These are phyloP conservation scores for Prunella fulvescens DNA, from an alignment of 2,113 vertebrate species.

Conservation along the genomic window DNA sequence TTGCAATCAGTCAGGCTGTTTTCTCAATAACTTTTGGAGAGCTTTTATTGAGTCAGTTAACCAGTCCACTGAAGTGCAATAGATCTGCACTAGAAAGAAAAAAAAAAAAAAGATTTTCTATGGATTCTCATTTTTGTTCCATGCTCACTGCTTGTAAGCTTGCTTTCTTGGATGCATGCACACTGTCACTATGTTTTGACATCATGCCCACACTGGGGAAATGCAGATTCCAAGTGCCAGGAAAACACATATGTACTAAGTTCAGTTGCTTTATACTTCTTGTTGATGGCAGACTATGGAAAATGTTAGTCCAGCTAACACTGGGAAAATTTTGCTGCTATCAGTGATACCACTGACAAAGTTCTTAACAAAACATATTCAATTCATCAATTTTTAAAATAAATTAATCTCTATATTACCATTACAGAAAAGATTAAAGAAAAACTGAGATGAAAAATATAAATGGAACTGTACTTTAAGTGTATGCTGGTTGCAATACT, in stretches of 20 bases:
- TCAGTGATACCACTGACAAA: not conserved
- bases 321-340: not conserved
- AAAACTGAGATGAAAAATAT: not conserved
- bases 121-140: not conserved
- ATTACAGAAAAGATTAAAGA: not conserved
- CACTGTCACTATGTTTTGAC: conserved; percentile 32
- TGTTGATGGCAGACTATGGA: not conserved
- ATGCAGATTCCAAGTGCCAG: not conserved
- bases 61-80: conserved; percentile 33
- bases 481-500: not conserved
- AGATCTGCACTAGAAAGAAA: not conserved
- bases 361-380: not conserved
- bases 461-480: not conserved
- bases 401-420: not conserved
- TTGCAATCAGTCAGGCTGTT: not conserved
- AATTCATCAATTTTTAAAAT: not conserved
- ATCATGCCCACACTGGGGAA: not conserved
- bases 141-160: not conserved
- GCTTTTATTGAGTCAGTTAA: conserved; percentile 48
- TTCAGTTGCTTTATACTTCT: not conserved
- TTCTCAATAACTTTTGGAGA: conserved; percentile 29
- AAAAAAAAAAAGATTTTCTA: not conserved
- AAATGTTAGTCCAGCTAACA: not conserved
- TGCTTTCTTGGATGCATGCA: conserved; percentile 32
- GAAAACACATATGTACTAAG: not conserved